Percentiles rank a stretch among this genome's conserved stretches.
These are phyloP conservation scores for Peromyscus polionotus DNA, from an alignment of 2,113 vertebrate species.

Conservation along the genomic window DNA sequence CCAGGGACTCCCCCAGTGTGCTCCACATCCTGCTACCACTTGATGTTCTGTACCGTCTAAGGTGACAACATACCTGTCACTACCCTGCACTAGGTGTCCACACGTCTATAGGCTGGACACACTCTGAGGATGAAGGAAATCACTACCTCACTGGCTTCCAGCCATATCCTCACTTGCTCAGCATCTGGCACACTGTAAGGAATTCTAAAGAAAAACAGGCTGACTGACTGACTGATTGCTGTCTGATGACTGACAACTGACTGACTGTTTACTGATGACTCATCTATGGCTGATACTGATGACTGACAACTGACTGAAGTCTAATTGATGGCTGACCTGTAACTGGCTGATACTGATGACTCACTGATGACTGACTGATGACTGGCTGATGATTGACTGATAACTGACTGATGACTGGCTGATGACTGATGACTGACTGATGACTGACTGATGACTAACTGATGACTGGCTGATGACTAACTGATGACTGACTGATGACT, in stretches of 20 bases:
- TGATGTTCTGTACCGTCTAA: neutral
- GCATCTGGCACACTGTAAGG: neutral
- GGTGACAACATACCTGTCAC: too few relatives aligned
- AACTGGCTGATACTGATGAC: neutral
- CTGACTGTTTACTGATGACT: neutral
- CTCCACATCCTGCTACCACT: rapidly evolving
- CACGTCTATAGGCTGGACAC: neutral
- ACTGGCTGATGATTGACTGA: neutral
- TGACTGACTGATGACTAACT: neutral
- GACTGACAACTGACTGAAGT: neutral
- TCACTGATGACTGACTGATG: neutral
- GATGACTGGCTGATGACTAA: neutral
- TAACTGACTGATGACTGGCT: too few relatives aligned
- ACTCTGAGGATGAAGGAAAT: neutral
- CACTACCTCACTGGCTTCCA: neutral
- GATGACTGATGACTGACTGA: neutral
- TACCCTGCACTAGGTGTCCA: neutral
- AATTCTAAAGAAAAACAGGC: neutral
- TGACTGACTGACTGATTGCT: neutral
- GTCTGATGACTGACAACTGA: neutral
- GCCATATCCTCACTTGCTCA: neutral
- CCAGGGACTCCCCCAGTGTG: neutral
- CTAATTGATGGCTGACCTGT: neutral
- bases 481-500: neutral
- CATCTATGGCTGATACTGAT: neutral